Conservation (phyloP, 2,797 vertebrate genomes). For the Sebastolobus altivelis region DNA sequence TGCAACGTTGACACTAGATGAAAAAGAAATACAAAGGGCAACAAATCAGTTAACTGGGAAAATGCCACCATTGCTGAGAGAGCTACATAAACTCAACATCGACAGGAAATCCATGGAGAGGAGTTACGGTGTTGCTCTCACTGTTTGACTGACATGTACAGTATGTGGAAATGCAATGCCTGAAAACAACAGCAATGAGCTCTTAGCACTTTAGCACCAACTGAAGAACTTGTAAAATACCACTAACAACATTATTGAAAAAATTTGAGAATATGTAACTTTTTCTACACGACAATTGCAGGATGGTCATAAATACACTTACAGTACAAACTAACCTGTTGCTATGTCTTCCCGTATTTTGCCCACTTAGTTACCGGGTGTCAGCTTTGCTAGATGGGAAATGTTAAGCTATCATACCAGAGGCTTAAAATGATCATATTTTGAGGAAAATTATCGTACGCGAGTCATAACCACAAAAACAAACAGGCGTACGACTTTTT, state of each 20-base stretch:
- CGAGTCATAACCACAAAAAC: no score
- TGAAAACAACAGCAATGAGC: background rate
- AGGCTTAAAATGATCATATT: no score
- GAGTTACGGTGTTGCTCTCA: background rate
- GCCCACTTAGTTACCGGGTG: no score
- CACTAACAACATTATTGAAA: background rate
- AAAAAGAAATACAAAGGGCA: background rate
- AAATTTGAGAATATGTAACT: background rate
- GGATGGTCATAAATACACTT: background rate
- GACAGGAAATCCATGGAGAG: constrained; percentile 1
- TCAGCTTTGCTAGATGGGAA: no score
- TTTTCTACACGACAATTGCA: background rate
- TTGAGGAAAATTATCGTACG: no score
- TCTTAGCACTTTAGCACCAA: background rate
- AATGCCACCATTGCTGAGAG: background rate
- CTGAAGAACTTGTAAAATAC: background rate
- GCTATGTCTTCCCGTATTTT: no score
- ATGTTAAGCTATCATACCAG: no score
- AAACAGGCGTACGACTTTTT: no score
- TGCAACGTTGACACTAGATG: constrained; percentile 79
- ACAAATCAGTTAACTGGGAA: background rate
- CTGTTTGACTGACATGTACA: background rate
- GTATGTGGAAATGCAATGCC: background rate
- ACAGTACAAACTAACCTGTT: no score
- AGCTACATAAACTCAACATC: background rate